Percentiles rank a stretch among this genome's conserved stretches.
Conservation (phyloP, 2,797 vertebrate genomes). For the Borostomias antarcticus region DNA sequence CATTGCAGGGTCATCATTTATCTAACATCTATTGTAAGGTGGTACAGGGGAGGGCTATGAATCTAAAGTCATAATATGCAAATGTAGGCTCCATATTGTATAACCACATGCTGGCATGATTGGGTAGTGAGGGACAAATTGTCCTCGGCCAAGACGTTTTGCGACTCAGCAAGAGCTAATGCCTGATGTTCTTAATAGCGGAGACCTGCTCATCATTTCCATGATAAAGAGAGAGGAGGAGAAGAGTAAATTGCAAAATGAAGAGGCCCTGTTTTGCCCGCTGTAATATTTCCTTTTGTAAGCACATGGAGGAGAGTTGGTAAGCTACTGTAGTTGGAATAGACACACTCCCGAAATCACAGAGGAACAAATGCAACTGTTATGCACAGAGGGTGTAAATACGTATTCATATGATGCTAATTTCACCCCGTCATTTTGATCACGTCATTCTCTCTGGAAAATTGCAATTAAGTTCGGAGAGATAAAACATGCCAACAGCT, state of each 20-base stretch:
- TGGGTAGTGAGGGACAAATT: slow-evolving; percentile 67
- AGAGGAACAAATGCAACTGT: slow-evolving; percentile 63
- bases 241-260: slow-evolving; percentile 58
- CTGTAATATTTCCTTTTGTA: slow-evolving; percentile 37
- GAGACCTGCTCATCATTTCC: slow-evolving; percentile 61
- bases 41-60: slow-evolving; percentile 44
- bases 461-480: slow-evolving; percentile 84
- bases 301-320: slow-evolving; percentile 43
- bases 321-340: no score
- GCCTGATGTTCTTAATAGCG: slow-evolving; percentile 54
- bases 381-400: slow-evolving; percentile 63
- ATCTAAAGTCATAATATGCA: slow-evolving; percentile 68
- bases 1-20: slow-evolving; percentile 60
- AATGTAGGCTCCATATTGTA: slow-evolving; percentile 70
- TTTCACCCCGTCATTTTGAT: slow-evolving; percentile 77
- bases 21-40: slow-evolving; percentile 40
- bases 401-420: slow-evolving; percentile 75
- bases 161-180: slow-evolving; percentile 77
- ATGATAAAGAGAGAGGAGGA: slow-evolving; percentile 57
- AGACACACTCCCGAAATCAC: slow-evolving; percentile 49
- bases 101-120: slow-evolving; percentile 68
- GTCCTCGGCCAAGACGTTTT: slow-evolving; percentile 67
- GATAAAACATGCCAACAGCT: slow-evolving; percentile 83
- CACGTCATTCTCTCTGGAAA: slow-evolving; percentile 81
- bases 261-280: slow-evolving; percentile 47